Conservation (phyloP, 2,797 vertebrate species). For the Agapornis canus region DNA sequence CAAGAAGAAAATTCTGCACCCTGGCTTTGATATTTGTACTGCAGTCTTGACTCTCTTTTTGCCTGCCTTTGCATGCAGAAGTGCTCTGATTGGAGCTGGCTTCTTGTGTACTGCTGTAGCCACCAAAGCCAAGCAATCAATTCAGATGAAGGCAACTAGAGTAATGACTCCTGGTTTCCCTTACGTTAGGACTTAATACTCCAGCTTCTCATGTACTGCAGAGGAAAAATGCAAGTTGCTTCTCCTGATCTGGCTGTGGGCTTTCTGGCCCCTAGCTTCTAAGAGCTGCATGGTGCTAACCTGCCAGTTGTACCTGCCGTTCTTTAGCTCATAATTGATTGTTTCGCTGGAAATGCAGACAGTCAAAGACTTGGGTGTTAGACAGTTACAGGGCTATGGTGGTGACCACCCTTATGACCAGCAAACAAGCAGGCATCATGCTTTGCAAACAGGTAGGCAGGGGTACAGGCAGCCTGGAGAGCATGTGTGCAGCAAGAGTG, state of each 20-base stretch:
- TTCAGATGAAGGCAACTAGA: neutral
- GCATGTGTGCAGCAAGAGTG: neutral
- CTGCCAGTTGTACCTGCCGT: neutral
- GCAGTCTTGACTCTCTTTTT: neutral
- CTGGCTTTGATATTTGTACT: neutral
- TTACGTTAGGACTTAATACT: neutral
- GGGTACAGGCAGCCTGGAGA: neutral
- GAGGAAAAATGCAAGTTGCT: neutral
- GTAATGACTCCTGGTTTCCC: neutral
- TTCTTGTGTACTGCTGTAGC: neutral
- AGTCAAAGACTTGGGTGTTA: neutral
- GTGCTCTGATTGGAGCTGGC: neutral
- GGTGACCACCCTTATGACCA: neutral
- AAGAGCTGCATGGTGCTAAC: fast-evolving
- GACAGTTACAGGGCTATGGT: neutral
- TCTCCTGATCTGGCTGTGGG: fast-evolving
- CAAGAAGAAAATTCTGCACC: neutral
- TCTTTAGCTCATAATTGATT: neutral
- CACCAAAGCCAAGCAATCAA: neutral
- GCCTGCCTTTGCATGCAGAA: neutral
- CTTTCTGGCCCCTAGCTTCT: neutral
- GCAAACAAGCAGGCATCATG: neutral
- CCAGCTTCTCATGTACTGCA: neutral
- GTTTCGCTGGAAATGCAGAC: neutral
- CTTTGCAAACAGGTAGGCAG: neutral